Base-by-base conservation (phyloP, 37 sponge, comb jelly and placozoan genomes). In the Crambe crambe region DNA sequence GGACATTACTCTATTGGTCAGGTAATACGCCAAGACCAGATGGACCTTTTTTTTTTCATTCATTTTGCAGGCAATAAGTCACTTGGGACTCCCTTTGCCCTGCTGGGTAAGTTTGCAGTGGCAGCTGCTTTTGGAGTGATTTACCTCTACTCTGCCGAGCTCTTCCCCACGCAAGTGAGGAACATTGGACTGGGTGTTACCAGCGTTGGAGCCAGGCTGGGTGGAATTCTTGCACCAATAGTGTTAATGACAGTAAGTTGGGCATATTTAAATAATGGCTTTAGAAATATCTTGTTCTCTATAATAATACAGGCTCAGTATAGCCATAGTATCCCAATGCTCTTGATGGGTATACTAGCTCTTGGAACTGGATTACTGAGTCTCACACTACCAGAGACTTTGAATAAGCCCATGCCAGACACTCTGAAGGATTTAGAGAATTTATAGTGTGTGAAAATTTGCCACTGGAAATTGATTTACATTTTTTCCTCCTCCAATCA, bases 81-180 rank as follows among this genome's bases (percentile, higher is more conserved):
- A 30, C 10, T 65, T 18, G 66, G 66, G 30, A 5, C 10, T 29
- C 35, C 59, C n/a, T 66, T 86, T 22, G 73, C 86, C 20, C n/a
- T 92, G 27, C 20, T 54, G 2, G 92, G 89, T 0, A 92, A 87
- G 47, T 87, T 83, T 62, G 66, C 80, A 18, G 80, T 83, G 12
- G 40, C 92, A 20, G 85, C 58, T 15, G 71, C 92, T 20, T 92
- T 92, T 81, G 61, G 31, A 12, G 62, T 75, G 1, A 30, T 84
- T 17, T 92, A 86, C 56, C 72, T 87, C 27, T 92, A 80, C 74
- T 41, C 89, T 25, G 59, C 85, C 9, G 92, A 92, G 36, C 78
- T 92, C 21, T 92, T 80, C 57, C 89, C 92, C 1, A 92, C 92
- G 3, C 85, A 92, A 83, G 82, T 92, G 40, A 80, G 92, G 85